Base-by-base conservation (phyloP, 2,113 vertebrate species). In the Xenopus tropicalis region DNA sequence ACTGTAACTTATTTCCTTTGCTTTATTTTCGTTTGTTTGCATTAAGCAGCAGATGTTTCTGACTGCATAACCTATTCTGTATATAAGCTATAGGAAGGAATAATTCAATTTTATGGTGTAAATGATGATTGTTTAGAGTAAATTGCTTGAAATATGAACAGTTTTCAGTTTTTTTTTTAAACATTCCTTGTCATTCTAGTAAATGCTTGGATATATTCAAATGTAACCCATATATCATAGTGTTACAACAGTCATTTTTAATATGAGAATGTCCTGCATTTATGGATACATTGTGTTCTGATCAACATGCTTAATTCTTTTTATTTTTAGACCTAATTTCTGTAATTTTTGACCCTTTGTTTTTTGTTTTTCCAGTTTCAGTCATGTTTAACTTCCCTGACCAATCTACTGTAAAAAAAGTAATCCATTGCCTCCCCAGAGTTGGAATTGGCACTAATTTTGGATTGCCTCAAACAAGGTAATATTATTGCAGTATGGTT, bases 371-470 rank as follows among this genome's bases (percentile, higher is more conserved):
- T 72, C 58, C 88, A 99, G 97, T 95, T 67, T 91, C 93, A 23
- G 91, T 99, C 79, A 96, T 99, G 94, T 97, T 99, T 85, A 99
- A 99, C 90, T 96, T 99, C 74, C 95, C 95, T 71, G 97, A 99
- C 72, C 79, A 89, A 68, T 88, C 93, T 79, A 93, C 87, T 0
- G 95, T 97, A 16, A 99, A 98, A 89, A 99, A 98, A 84, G 97
- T 99, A 57, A 92, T 99, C 51, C 92, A 99, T 78, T 92, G 87
- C 81, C 90, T 99, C 2, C 97, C 97, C 80, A 94, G 96, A 65
- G 96, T 98, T 1, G 97, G 97, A n/a, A 88, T 99, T 77, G 97
- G 97, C 19, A 97, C 96, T 54, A 93, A 92, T 85, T 96, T 96
- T 78, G 97, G 97, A 69, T 88, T 98, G 65, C 96, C 96, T 61